These are phyloP conservation scores for Pristionchus pacificus DNA, from an alignment of 1,140 invertebrate species.

Conservation along the genomic window DNA sequence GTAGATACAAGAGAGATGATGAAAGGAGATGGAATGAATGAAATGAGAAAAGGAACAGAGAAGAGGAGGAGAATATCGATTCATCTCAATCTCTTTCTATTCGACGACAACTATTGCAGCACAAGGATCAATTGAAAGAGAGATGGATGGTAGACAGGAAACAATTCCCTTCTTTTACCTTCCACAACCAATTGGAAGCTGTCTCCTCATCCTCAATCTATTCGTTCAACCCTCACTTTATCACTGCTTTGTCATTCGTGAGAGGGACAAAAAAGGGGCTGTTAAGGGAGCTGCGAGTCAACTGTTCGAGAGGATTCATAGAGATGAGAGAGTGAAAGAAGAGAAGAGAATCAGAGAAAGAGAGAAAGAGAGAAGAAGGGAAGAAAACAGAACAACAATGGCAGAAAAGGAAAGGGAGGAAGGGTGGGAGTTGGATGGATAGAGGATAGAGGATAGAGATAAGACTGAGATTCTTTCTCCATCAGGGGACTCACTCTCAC, in stretches of 20 bases:
- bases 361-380: neutral
- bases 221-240: constrained; percentile 8
- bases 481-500: too few relatives aligned
- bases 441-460: too few relatives aligned
- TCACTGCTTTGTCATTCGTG: constrained; percentile 13
- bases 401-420: neutral
- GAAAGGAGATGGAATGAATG: too few relatives aligned
- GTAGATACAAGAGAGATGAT: too few relatives aligned
- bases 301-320: neutral
- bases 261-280: constrained; percentile 8
- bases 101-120: neutral
- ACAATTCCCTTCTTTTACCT: constrained; percentile 7
- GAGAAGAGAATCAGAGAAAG: neutral
- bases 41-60: neutral
- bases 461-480: too few relatives aligned
- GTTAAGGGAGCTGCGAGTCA: constrained; percentile 2
- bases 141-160: too few relatives aligned
- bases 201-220: constrained; percentile 29
- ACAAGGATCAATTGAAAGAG: too few relatives aligned
- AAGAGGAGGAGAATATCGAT: constrained; percentile 2
- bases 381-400: neutral
- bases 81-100: neutral
- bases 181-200: constrained; percentile 13
- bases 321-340: neutral
- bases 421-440: too few relatives aligned